These are phyloP conservation scores for Nemoura dubitans DNA, from an alignment of 2,888 invertebrate genomes.

Conservation along the genomic window DNA sequence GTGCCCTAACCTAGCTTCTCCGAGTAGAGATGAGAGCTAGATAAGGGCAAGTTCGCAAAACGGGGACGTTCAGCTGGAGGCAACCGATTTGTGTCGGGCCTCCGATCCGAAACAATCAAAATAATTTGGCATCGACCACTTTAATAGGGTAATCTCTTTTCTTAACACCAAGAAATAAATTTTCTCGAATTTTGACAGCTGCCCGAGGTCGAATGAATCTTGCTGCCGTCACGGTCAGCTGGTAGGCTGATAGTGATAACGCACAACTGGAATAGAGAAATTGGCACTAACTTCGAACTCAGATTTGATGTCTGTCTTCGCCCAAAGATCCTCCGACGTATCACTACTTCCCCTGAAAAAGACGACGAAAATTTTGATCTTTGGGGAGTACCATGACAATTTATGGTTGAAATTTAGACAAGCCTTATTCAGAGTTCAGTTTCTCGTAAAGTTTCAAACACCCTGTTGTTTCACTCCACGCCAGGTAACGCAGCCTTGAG, in stretches of 20 bases:
- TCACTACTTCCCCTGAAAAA: too few species aligned
- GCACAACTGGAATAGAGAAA: background rate
- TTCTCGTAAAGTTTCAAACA: too few species aligned
- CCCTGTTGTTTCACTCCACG: too few species aligned
- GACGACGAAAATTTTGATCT: too few species aligned
- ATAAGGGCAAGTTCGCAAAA: background rate
- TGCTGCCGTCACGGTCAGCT: background rate
- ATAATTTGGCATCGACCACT: background rate
- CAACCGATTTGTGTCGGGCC: background rate
- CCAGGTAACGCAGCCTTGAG: too few species aligned
- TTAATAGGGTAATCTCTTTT: background rate
- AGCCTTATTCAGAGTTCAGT: too few species aligned
- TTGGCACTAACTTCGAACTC: background rate
- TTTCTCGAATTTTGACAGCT: too few species aligned
- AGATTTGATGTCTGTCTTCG: background rate
- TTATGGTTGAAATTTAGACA: too few species aligned
- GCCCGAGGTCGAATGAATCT: background rate
- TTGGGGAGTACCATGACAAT: too few species aligned
- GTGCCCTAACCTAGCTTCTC: conserved; percentile 9
- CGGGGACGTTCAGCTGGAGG: background rate
- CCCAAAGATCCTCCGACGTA: too few species aligned
- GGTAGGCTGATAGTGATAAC: background rate
- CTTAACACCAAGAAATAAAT: background rate
- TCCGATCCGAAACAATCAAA: background rate
- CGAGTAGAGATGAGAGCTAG: background rate